phyloP scores from a whole-genome alignment of 2,797 vertebrate genomes.

The Schizopygopsis pylzovi region DNA sequence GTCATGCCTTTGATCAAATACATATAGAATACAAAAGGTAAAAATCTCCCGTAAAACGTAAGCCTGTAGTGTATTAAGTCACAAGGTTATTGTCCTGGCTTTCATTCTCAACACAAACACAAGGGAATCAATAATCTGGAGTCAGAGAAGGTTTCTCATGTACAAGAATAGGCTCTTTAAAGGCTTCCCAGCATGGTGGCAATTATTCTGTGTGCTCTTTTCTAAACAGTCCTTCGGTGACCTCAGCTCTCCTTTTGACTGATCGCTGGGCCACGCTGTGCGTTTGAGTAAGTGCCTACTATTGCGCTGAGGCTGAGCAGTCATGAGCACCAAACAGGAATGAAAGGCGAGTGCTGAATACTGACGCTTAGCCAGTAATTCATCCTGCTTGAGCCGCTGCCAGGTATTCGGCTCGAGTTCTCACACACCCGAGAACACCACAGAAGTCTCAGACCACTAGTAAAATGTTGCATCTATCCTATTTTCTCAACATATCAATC shows the following conservation, averaged over 20 bases:
- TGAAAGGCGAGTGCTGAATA: constrained; percentile 47
- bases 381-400: constrained; percentile 69
- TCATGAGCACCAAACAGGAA: constrained; percentile 53
- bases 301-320: constrained; percentile 50
- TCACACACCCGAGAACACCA: constrained; percentile 52
- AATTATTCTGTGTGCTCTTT: constrained; percentile 42
- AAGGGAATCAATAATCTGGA: constrained; percentile 66
- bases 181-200: constrained; percentile 38
- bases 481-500: not conserved
- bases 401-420: constrained; percentile 61
- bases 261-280: constrained; percentile 51
- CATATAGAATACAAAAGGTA: not conserved
- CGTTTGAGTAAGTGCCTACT: constrained; percentile 48
- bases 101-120: constrained; percentile 9
- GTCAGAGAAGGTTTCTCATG: constrained; percentile 44
- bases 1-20: not conserved
- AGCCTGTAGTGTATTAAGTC: not conserved
- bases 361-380: constrained; percentile 67
- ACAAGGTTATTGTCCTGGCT: not conserved
- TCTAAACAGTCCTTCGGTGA: constrained; percentile 33
- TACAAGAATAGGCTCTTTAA: constrained; percentile 15
- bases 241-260: constrained; percentile 30
- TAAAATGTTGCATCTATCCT: not conserved
- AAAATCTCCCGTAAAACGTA: not conserved
- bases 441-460: constrained; percentile 18